Base-by-base conservation (phyloP, 2,888 invertebrate genomes). In the Gibbula magus region DNA sequence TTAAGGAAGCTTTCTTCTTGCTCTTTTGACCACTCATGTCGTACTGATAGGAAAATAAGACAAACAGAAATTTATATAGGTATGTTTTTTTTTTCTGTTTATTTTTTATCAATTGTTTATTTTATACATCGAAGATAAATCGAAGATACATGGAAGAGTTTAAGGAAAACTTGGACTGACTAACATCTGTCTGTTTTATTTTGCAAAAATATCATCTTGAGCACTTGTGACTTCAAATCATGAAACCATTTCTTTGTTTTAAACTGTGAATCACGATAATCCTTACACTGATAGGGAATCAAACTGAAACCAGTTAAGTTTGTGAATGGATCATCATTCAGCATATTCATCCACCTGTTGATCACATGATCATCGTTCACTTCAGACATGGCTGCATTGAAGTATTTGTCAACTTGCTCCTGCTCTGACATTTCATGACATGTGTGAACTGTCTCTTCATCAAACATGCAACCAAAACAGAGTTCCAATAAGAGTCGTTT, bases 391-490 rank as follows among this genome's bases (percentile, higher is more conserved):
- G 70, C 70, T 4, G 10, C 3, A 16, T 70, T 70, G 35, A 70
- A 70, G 70, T 70, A 70, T 35, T 35, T 70, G 39, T 70, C 70
- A 1, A 70, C 35, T 35, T 22, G 70, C 32, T 22, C 39, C 39
- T 70, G 16, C 35, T 70, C 70, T 35, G 70, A n/a, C 35, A 70
- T 35, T 2, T 32, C 70, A 35, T 16, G 70, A 67, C 67, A 67
- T 2, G 70, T 70, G n/a, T 70, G 70, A 70, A 70, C 70, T 35
- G 4, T 0, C n/a, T 70, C 70, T 18, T 2, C 32, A 20, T 70
- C 70, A 70, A 70, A 70, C 70, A 70, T 70, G 20, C 70, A 70
- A 3, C 70, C 70, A 39, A 35, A 70, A 35, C 70, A 70, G 5
- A 70, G 20, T 70, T 70, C 70, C 0, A 5, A n/a, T 16, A 8